Conservation (phyloP, 2,888 invertebrate species). For the Lasioglossum villosulum region DNA sequence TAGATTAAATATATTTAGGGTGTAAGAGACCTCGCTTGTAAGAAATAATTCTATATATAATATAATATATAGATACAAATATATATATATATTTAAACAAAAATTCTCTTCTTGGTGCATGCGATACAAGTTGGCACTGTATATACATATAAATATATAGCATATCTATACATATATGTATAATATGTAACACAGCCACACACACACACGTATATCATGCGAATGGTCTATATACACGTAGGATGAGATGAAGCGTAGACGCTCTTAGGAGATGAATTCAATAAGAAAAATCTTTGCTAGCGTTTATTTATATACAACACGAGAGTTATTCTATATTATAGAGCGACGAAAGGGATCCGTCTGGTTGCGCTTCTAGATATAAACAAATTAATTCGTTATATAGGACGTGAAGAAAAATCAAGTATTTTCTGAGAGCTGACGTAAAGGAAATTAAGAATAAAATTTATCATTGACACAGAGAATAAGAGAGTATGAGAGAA, state of each 20-base stretch:
- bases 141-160: constrained; percentile 58
- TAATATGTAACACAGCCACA: constrained; percentile 39
- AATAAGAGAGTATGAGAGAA: neutral
- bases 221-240: constrained; percentile 50
- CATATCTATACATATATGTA: constrained; percentile 49
- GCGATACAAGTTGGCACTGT: constrained; percentile 35
- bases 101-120: constrained; percentile 55
- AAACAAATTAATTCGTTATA: constrained; percentile 59
- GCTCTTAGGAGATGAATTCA: constrained; percentile 47
- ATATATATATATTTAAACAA: neutral
- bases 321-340: constrained; percentile 42
- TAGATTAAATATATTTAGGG: neutral
- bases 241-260: constrained; percentile 44
- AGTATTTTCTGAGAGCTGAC: constrained; percentile 75
- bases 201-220: constrained; percentile 50
- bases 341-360: constrained; percentile 44
- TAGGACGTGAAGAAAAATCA: constrained; percentile 57
- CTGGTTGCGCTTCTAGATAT: constrained; percentile 66
- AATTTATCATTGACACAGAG: constrained; percentile 41
- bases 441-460: constrained; percentile 19
- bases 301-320: constrained; percentile 74
- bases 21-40: constrained; percentile 6
- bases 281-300: constrained; percentile 65
- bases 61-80: neutral
- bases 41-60: constrained; percentile 9